Conservation (phyloP, 1,140 invertebrate species). For the Pararge aegeria region DNA sequence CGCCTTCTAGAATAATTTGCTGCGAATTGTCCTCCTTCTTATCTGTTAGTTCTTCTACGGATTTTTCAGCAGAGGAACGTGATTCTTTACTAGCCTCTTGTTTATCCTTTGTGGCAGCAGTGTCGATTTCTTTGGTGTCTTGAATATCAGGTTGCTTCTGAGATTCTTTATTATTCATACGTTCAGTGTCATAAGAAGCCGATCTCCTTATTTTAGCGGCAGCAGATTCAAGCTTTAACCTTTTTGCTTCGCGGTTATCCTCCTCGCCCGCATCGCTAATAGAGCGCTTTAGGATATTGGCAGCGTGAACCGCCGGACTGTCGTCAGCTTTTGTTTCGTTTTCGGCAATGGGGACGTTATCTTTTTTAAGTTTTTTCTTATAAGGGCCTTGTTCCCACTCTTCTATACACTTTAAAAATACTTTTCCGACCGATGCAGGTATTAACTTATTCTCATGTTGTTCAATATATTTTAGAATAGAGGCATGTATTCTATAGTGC, state of each 20-base stretch:
- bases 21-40: conserved; percentile 19
- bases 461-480: conserved; percentile 92
- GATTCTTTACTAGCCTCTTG: conserved; percentile 23
- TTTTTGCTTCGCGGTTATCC: conserved; percentile 61
- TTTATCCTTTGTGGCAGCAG: conserved; percentile 10
- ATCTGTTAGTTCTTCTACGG: conserved; percentile 20
- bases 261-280: conserved; percentile 70
- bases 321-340: conserved; percentile 43
- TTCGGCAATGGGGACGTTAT: conserved; percentile 41
- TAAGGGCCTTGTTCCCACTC: conserved; percentile 69
- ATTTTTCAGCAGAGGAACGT: conserved; percentile 6
- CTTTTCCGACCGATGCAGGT: conserved; percentile 66
- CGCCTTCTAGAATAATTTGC: conserved; percentile 24
- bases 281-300: conserved; percentile 69
- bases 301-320: conserved; percentile 48
- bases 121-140: conserved; percentile 18
- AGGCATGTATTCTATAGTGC: conserved; percentile 90
- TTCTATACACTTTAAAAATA: conserved; percentile 63
- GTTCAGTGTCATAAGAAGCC: conserved; percentile 68
- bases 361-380: conserved; percentile 62
- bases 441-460: conserved; percentile 81
- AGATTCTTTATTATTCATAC: conserved; percentile 42
- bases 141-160: conserved; percentile 5
- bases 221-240: conserved; percentile 62
- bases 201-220: conserved; percentile 71